Conservation (phyloP, 1,140 invertebrate species). For the Brachionus plicatilis region DNA sequence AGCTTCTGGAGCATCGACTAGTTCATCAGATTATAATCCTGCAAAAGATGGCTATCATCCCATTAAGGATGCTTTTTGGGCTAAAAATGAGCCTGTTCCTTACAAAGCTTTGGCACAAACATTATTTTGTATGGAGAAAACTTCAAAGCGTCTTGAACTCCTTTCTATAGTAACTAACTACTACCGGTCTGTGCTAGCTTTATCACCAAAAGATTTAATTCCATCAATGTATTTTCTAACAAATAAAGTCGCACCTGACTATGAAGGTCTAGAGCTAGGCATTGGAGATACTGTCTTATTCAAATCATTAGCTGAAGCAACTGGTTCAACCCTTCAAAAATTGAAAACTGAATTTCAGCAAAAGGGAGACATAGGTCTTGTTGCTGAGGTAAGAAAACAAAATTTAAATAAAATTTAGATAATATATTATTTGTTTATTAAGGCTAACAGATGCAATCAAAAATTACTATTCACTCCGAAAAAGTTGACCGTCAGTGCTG, state of each 20-base stretch:
- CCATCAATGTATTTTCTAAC: conserved; percentile 87
- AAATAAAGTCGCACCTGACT: conserved; percentile 88
- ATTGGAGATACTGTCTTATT: conserved; percentile 84
- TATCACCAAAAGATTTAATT: conserved; percentile 80
- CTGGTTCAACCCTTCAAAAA: conserved; percentile 63
- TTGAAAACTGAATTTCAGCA: conserved; percentile 74
- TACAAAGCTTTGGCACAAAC: conserved; percentile 37
- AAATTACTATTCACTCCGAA: conserved; percentile 70
- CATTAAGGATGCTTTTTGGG: conserved; percentile 70
- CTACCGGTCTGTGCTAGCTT: conserved; percentile 79
- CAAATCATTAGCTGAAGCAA: conserved; percentile 87
- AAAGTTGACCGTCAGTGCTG: conserved; percentile 60
- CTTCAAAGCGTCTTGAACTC: conserved; percentile 70
- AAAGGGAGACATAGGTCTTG: conserved; percentile 82
- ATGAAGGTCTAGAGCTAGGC: conserved; percentile 78
- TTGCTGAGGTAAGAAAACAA: conserved; percentile 66
- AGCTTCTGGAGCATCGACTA: not conserved
- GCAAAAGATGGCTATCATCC: conserved; percentile 74
- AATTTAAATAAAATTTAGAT: not conserved
- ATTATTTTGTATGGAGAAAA: conserved; percentile 41
- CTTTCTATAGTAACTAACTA: conserved; percentile 89
- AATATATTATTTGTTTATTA: not conserved
- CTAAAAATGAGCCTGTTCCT: conserved; percentile 18
- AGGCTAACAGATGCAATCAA: conserved; percentile 76
- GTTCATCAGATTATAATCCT: conserved; percentile 57